These are phyloP conservation scores for Drosophila virilis DNA, from an alignment of 1,140 invertebrate genomes.

Conservation along the genomic window DNA sequence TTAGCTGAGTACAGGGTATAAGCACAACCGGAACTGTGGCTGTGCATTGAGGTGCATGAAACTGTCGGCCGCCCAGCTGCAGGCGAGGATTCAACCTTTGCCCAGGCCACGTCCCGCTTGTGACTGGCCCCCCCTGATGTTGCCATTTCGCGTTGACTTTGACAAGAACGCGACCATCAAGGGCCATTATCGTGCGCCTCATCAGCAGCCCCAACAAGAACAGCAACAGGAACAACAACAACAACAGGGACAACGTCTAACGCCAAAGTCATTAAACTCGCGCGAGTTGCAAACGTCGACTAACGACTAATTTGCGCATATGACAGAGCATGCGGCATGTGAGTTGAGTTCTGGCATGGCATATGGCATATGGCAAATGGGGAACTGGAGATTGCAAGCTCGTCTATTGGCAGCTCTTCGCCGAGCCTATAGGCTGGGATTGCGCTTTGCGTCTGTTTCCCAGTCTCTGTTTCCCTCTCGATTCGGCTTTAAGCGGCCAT, in stretches of 20 bases:
- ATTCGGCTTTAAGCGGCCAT: conserved; percentile 48
- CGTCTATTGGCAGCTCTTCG: too few species aligned
- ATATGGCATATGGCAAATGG: conserved; percentile 18
- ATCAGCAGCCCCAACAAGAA: conserved; percentile 55
- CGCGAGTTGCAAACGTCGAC: conserved; percentile 56
- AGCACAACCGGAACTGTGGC: conserved; percentile 34
- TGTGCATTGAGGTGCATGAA: conserved; percentile 49
- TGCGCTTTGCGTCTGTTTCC: conserved; percentile 65
- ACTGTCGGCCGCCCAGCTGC: conserved; percentile 20
- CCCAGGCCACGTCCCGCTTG: not conserved
- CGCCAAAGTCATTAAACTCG: conserved; percentile 48
- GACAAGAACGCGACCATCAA: conserved; percentile 79
- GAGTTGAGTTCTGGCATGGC: conserved; percentile 40
- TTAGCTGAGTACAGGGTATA: not conserved
- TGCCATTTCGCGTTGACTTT: conserved; percentile 73
- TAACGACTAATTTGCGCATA: conserved; percentile 81
- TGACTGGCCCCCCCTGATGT: not conserved
- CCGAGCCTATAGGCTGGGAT: conserved; percentile 52
- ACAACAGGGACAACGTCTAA: conserved; percentile 49
- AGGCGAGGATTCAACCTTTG: conserved; percentile 23
- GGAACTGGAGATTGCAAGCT: not conserved
- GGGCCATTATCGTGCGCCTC: conserved; percentile 77
- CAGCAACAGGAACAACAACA: conserved; percentile 20
- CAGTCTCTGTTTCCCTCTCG: conserved; percentile 43
- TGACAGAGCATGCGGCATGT: conserved; percentile 68